Percentiles rank a stretch among this genome's conserved stretches.
Evolutionary conservation across 1,140 invertebrate species (phyloP).

Genomic region (Lerema accius): DNA sequence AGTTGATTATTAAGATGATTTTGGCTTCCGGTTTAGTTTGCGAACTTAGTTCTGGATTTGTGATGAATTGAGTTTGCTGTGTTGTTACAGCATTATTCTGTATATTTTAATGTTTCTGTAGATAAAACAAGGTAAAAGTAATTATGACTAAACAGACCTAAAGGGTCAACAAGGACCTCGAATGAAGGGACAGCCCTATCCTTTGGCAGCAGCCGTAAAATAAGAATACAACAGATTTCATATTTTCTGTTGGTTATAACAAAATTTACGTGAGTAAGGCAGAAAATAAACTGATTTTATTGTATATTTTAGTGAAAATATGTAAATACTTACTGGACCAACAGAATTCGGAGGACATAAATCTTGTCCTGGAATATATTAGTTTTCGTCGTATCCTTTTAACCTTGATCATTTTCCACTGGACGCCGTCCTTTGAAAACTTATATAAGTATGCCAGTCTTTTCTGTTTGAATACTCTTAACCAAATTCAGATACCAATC

Average conservation of each 20-base stretch:
- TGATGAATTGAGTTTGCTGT: too few relatives aligned
- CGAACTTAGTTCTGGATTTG: too few relatives aligned
- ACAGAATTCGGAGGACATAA: slow-evolving; percentile 22
- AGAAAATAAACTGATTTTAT: slow-evolving; percentile 15
- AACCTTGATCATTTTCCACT: slow-evolving; percentile 21
- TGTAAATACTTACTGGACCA: slow-evolving; percentile 25
- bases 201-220: background rate
- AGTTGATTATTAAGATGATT: too few relatives aligned
- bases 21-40: too few relatives aligned
- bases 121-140: too few relatives aligned
- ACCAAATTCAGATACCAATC: too few relatives aligned
- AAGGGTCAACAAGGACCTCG: background rate
- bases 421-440: too few relatives aligned
- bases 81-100: too few relatives aligned
- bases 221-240: background rate
- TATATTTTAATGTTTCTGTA: too few relatives aligned
- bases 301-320: slow-evolving; percentile 30
- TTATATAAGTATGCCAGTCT: too few relatives aligned
- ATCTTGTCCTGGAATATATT: slow-evolving; percentile 28
- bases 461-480: too few relatives aligned
- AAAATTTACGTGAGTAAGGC: slow-evolving; percentile 13
- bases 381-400: slow-evolving; percentile 9
- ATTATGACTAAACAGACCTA: background rate
- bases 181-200: background rate
- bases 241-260: background rate